Evolutionary conservation across 2,113 vertebrate species (phyloP), one percentile per base, ranked within the genome.

Genomic region (Dunckerocampus dactyliophorus): DNA sequence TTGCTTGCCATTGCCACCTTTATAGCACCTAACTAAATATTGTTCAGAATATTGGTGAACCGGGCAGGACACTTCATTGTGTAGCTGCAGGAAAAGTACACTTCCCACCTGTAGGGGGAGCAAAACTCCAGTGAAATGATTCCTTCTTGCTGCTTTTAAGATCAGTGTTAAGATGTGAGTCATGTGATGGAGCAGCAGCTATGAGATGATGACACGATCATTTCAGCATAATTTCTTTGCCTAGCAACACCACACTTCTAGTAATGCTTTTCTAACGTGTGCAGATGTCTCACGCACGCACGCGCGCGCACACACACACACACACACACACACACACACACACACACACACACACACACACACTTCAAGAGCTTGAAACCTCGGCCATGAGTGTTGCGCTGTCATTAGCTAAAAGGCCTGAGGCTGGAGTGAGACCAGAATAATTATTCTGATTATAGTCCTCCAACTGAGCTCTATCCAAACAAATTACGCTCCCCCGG

Each of bases 341-440:
- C 34, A 42, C 54, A 56, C 28, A 34, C 28, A 57, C 34, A 20
- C 54, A 14, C 13, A 46, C 54, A n/a, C 56, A 66, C 60, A 56
- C 12, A 5, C 50, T 22, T 63, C 58, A 47, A 60, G 69, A 54
- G 66, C 57, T 76, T 69, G 76, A 77, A 81, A 74, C 60, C 39
- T 56, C 9, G 50, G 71, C 75, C 71, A 80, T 73, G 8, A 53
- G 68, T 54, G 71, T 56, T 48, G 61, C 9, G 20, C 60, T 77
- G 74, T 83, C 82, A 83, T 86, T 80, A 85, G 63, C 77, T 85
- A 78, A 86, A 85, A 85, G 77, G 79, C 75, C 79, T 13, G 47
- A 55, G 83, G 80, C 76, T 84, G 82, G 76, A 85, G 60, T 31
- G 43, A 66, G 50, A 72, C 77, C 77, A 50, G 70, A 82, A 80